Conservation (phyloP, 1,140 invertebrate genomes). For the Scaptomyza montana region DNA sequence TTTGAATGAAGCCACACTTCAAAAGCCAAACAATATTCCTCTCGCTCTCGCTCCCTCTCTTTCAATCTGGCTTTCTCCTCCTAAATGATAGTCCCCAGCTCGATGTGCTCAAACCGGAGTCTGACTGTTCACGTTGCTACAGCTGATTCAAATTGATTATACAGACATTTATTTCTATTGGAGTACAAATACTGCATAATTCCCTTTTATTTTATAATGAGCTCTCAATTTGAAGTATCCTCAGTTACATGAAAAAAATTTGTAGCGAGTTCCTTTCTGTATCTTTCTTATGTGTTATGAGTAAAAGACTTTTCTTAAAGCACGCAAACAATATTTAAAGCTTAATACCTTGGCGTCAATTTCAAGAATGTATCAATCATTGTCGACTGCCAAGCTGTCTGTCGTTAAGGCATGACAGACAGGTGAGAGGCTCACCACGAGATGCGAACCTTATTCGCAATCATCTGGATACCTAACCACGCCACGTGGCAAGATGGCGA, state of each 20-base stretch:
- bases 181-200: too few species aligned
- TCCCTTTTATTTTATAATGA: too few species aligned
- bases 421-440: not conserved
- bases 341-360: not conserved
- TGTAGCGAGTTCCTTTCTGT: too few species aligned
- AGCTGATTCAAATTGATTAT: too few species aligned
- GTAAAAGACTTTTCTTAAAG: not conserved
- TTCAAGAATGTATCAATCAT: not conserved
- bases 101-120: too few species aligned
- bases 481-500: too few species aligned
- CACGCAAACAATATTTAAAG: not conserved
- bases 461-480: not conserved
- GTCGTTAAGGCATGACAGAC: not conserved
- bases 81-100: too few species aligned
- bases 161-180: too few species aligned
- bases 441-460: not conserved
- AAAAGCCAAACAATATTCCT: constrained; percentile 6
- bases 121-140: not conserved
- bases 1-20: constrained; percentile 33
- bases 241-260: too few species aligned
- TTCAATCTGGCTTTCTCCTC: not conserved
- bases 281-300: not conserved
- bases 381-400: not conserved
- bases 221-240: too few species aligned
- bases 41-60: not conserved